These are phyloP conservation scores for Sminthurinus signatus DNA, from an alignment of 1,140 invertebrate genomes.

Conservation along the genomic window DNA sequence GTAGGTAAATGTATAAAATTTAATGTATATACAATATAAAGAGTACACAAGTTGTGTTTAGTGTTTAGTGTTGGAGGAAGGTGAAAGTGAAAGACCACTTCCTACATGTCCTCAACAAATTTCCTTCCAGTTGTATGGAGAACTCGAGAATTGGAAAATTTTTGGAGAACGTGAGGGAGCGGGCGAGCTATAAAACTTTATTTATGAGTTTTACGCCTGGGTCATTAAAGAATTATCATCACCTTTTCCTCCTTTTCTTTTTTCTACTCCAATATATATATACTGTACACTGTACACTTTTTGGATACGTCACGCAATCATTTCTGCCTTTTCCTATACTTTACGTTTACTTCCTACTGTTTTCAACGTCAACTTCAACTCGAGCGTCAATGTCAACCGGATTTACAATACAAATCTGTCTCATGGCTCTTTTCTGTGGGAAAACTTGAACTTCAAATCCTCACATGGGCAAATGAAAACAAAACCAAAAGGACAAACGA, in stretches of 20 bases:
- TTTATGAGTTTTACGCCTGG: conserved; percentile 6
- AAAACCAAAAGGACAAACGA: too few species aligned
- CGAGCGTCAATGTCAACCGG: not conserved
- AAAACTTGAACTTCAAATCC: too few species aligned
- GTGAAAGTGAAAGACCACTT: too few species aligned
- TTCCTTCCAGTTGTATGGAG: too few species aligned
- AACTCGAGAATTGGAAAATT: too few species aligned
- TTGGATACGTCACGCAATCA: not conserved
- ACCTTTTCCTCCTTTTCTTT: not conserved
- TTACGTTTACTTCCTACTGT: not conserved
- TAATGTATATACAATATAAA: too few species aligned
- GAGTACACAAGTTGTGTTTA: too few species aligned
- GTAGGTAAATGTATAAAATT: too few species aligned
- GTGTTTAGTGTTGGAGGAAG: too few species aligned
- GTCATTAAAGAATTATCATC: conserved; percentile 14
- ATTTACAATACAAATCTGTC: not conserved
- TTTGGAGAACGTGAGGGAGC: too few species aligned
- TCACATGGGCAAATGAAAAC: too few species aligned
- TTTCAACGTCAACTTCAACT: not conserved
- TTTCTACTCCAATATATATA: not conserved
- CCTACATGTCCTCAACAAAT: too few species aligned
- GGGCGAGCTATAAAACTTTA: not conserved
- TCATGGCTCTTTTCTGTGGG: not conserved
- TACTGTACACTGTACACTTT: not conserved
- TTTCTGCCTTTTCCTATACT: not conserved